These are phyloP conservation scores for Ophthalmotilapia sp. DNA, from an alignment of 2,113 vertebrate species.

Conservation along the genomic window DNA sequence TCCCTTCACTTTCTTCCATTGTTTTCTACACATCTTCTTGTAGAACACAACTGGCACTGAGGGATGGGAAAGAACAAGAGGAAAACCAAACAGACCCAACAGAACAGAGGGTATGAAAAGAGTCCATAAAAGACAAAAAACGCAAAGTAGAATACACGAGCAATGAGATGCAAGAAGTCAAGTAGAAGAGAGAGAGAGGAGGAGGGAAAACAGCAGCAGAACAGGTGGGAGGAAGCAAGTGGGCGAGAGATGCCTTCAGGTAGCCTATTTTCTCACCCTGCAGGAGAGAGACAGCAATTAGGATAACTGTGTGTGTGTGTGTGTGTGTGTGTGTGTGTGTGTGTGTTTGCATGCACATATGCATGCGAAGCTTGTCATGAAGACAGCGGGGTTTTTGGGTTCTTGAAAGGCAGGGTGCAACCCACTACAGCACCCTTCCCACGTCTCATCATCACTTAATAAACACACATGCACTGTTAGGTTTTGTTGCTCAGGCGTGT, in stretches of 20 bases:
- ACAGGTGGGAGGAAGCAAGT: slow-evolving; percentile 16
- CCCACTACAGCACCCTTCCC: neutral
- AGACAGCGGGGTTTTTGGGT: neutral
- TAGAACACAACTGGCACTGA: neutral
- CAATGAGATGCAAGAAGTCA: neutral
- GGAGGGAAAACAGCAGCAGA: neutral
- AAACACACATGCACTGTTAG: neutral
- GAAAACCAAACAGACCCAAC: neutral
- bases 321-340: neutral
- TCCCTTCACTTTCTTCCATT: neutral
- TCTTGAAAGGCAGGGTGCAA: slow-evolving; percentile 10
- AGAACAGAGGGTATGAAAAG: neutral
- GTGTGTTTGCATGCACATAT: neutral
- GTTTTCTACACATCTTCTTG: neutral
- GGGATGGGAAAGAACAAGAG: neutral
- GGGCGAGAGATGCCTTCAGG: slow-evolving; percentile 42
- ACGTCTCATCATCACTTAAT: slow-evolving; percentile 38
- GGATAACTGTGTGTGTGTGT: slow-evolving; percentile 17
- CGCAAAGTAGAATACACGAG: neutral
- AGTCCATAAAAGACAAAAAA: neutral
- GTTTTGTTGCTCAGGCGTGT: neutral
- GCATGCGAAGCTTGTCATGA: neutral
- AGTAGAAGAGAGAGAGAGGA: neutral
- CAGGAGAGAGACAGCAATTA: slow-evolving; percentile 56
- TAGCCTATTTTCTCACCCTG: slow-evolving; percentile 50